These are phyloP conservation scores for Apamea anceps DNA, from an alignment of 2,888 invertebrate species.

Conservation along the genomic window DNA sequence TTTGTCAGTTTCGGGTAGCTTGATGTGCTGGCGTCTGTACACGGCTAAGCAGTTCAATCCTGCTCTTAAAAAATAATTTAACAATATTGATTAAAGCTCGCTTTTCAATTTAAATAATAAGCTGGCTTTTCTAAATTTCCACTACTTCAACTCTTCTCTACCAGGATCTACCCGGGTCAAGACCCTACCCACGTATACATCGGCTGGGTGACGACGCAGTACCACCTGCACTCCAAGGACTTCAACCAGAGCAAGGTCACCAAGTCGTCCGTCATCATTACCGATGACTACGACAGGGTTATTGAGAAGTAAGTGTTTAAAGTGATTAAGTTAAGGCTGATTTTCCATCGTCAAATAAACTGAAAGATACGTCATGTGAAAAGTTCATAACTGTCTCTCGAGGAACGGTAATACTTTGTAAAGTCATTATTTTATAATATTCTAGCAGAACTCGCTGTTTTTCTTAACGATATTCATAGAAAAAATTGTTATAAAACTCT, in stretches of 20 bases:
- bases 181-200: conserved; percentile 98
- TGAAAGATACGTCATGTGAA: no score
- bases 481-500: no score
- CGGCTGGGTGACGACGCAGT: conserved; percentile 99
- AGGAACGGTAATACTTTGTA: no score
- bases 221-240: conserved; percentile 97
- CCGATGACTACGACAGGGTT: conserved; percentile 94
- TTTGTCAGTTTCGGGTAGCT: no score
- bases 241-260: conserved; percentile 97
- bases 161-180: conserved; percentile 97
- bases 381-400: no score
- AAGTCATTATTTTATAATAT: no score
- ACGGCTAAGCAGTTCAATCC: no score
- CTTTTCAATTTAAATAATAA: neutral
- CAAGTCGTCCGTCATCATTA: conserved; percentile 94
- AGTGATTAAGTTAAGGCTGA: no score
- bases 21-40: no score
- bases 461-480: no score
- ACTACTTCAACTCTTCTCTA: neutral
- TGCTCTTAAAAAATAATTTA: neutral
- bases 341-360: no score
- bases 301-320: conserved; percentile 91
- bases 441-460: no score
- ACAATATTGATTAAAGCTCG: neutral
- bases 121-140: neutral